These are phyloP conservation scores for Tryphoninae sp. DNA, from an alignment of 2,888 invertebrate genomes.

Conservation along the genomic window DNA sequence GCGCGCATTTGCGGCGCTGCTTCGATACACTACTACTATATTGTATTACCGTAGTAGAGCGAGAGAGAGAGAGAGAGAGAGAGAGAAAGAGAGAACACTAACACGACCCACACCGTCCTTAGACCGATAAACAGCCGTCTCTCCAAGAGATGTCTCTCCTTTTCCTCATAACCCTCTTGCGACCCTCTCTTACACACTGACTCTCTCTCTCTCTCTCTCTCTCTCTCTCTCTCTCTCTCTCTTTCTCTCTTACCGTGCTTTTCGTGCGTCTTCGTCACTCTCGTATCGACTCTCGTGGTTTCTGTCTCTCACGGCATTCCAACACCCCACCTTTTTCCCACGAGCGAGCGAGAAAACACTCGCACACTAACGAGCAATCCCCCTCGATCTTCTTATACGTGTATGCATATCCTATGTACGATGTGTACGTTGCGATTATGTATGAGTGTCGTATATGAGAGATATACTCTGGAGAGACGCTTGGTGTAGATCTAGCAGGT, in stretches of 20 bases:
- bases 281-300: neutral
- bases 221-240: neutral
- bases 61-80: neutral
- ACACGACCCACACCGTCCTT: neutral
- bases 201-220: neutral
- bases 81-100: neutral
- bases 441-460: neutral
- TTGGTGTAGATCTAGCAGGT: constrained; percentile 68
- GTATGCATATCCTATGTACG: neutral
- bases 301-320: constrained; percentile 41
- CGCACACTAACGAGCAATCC: constrained; percentile 43
- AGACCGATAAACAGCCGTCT: constrained; percentile 31
- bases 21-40: constrained; percentile 13
- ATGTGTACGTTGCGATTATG: neutral
- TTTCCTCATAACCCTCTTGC: constrained; percentile 7
- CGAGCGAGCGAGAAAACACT: constrained; percentile 41
- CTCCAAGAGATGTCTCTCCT: constrained; percentile 19
- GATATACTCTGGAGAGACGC: neutral
- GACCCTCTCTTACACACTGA: neutral
- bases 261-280: neutral
- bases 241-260: constrained; percentile 12
- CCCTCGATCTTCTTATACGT: constrained; percentile 2
- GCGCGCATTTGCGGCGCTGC: constrained; percentile 39
- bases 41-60: neutral
- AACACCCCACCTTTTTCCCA: constrained; percentile 39